These are phyloP conservation scores for Phoxinus dragarum DNA, from an alignment of 2,797 vertebrate species.

Conservation along the genomic window DNA sequence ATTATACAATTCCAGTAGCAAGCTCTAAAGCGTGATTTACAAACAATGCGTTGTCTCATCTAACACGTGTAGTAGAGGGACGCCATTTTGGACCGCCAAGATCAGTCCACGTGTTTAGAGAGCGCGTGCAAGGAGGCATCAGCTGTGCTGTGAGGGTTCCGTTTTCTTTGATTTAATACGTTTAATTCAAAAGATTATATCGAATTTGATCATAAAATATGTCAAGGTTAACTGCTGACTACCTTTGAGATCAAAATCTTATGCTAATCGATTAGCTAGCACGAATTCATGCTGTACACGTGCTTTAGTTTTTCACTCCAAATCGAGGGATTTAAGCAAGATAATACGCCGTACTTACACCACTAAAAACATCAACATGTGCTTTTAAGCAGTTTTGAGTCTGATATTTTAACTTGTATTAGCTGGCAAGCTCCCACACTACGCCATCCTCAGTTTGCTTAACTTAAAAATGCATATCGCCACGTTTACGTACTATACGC, in stretches of 20 bases:
- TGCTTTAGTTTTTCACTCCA: background rate
- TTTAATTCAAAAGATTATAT: background rate
- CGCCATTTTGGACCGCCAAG: slow-evolving; percentile 52
- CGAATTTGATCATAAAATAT: fast-evolving
- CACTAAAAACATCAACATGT: background rate
- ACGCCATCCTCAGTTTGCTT: background rate
- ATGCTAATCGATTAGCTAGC: background rate
- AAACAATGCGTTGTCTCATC: background rate
- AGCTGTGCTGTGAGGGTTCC: too few relatives aligned
- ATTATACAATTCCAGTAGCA: background rate
- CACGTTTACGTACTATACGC: background rate
- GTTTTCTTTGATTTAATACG: background rate
- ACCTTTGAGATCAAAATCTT: fast-evolving
- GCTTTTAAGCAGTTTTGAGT: background rate
- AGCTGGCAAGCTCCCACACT: background rate
- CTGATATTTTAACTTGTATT: background rate
- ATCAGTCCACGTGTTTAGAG: slow-evolving; percentile 44
- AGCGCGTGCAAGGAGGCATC: background rate
- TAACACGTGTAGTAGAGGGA: slow-evolving; percentile 26
- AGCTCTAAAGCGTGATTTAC: background rate
- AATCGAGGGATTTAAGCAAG: background rate
- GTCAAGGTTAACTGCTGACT: too few relatives aligned
- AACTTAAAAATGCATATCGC: background rate
- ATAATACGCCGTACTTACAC: background rate
- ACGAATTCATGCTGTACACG: background rate